Conservation (phyloP, 35 echinoderm and acorn worm species). For the Heliocidaris tuberculata region DNA sequence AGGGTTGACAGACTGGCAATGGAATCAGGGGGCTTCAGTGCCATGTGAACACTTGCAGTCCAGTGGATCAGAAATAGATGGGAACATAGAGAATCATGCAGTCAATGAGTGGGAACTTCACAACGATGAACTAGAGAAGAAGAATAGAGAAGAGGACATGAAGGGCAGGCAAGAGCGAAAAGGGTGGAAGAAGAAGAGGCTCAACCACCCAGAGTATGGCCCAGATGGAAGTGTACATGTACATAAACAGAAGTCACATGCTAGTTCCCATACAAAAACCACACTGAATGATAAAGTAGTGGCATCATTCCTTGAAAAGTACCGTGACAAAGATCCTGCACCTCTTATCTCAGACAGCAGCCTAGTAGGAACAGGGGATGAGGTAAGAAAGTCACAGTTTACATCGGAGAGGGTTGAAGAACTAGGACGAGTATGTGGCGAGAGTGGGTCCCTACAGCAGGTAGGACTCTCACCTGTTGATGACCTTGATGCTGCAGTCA, state of each 20-base stretch:
- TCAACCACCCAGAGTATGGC: neutral
- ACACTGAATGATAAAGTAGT: neutral
- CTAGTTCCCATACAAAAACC: neutral
- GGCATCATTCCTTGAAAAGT: neutral
- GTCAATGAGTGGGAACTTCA: conserved; percentile 31
- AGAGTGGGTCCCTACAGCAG: neutral
- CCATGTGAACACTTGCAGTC: neutral
- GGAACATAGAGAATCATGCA: neutral
- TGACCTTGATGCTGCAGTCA: neutral
- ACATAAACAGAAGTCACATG: conserved; percentile 9
- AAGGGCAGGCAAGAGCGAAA: conserved; percentile 25
- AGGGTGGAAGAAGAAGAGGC: conserved; percentile 7
- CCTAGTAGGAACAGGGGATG: neutral
- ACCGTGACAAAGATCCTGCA: conserved; percentile 4
- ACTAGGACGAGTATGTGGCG: neutral
- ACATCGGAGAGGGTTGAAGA: neutral
- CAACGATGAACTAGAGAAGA: neutral
- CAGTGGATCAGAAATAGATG: neutral
- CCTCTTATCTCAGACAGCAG: neutral
- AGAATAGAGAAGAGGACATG: neutral
- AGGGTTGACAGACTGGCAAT: neutral
- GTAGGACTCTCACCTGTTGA: neutral
- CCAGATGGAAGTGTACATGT: neutral
- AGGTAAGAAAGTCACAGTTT: neutral
- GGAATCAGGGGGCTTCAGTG: neutral